Conservation (phyloP, 1,140 invertebrate genomes). For the Gonioctena quinquepunctata region DNA sequence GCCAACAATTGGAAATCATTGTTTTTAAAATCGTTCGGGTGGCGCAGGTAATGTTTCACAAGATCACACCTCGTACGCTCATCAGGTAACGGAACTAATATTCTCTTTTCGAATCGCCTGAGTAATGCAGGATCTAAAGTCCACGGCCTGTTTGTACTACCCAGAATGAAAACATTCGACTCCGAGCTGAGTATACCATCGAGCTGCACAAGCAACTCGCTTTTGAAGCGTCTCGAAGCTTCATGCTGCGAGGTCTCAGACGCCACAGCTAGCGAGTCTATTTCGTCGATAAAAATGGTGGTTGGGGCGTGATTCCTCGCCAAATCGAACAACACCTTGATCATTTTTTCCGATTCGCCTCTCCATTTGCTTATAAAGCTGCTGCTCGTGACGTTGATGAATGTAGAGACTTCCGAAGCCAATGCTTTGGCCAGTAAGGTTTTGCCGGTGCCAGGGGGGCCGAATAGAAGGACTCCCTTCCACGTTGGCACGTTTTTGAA, state of each 20-base stretch:
- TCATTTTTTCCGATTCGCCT: conserved; percentile 92
- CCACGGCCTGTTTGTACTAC: conserved; percentile 92
- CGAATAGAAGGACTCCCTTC: conserved; percentile 82
- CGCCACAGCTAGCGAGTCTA: conserved; percentile 84
- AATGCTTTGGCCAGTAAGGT: conserved; percentile 87
- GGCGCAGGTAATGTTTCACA: conserved; percentile 64
- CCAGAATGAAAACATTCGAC: conserved; percentile 79
- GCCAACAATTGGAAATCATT: conserved; percentile 63
- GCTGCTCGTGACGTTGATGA: conserved; percentile 90
- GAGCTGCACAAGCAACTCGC: conserved; percentile 89
- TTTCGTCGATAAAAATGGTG: conserved; percentile 96
- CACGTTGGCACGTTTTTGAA: conserved; percentile 83
- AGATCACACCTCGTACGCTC: conserved; percentile 66
- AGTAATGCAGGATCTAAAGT: conserved; percentile 78
- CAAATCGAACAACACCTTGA: conserved; percentile 85
- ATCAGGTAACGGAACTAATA: conserved; percentile 79
- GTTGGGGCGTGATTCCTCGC: conserved; percentile 84
- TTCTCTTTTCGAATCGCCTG: conserved; percentile 84
- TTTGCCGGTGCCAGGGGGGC: conserved; percentile 85
- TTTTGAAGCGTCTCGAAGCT: conserved; percentile 87
- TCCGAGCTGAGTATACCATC: conserved; percentile 76
- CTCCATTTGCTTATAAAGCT: conserved; percentile 91
- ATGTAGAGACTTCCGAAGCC: conserved; percentile 82
- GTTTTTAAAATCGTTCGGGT: conserved; percentile 48
- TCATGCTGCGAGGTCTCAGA: conserved; percentile 83